Base-by-base conservation (phyloP, 2,797 vertebrate species). In the Rhinogobio ventralis region DNA sequence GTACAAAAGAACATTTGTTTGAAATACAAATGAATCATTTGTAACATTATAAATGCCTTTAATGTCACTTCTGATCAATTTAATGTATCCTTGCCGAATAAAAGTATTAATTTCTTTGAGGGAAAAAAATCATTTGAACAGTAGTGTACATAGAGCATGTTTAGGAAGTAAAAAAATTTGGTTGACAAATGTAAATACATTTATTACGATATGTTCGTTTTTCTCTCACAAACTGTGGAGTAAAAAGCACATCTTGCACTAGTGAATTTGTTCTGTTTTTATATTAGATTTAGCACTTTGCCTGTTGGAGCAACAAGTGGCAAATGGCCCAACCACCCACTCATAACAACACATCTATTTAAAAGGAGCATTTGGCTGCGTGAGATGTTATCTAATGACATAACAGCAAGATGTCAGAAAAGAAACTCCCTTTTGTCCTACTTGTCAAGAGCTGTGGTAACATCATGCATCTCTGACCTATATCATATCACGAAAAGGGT, bases 401-500 rank as follows among this genome's bases (percentile, higher is more conserved):
- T 55, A 76, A 83, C 71, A 49, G 80, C 39, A 64, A 73, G 25
- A 74, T 49, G 28, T 74, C 57, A 14, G 55, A 60, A 33, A 51
- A 66, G 57, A 69, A 55, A 83, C 60, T 23, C 33, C 39, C 60
- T 66, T 83, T 67, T 75, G 57, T 76, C 60, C 69, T 30, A 17
- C 67, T 62, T 68, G 36, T 36, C 62, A 57, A 72, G 25, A 60
- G 39, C 25, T 72, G 45, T 5, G 62, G 23, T 71, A 42, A 55
- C 25, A 14, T 77, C 57, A 28, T 36, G 68, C 36, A 45, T 33
- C 10, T 45, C 39, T 49, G 36, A 66, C 75, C 36, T 15, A 36
- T 46, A 76, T 57, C 14, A 14, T 69, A 53, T 25, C 60, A 77
- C 14, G 60, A 53, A 64, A 19, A 19, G 36, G 62, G 72, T 69